Evolutionary conservation across 2,113 vertebrate species (phyloP).

Genomic region (Colinus virginianus): DNA sequence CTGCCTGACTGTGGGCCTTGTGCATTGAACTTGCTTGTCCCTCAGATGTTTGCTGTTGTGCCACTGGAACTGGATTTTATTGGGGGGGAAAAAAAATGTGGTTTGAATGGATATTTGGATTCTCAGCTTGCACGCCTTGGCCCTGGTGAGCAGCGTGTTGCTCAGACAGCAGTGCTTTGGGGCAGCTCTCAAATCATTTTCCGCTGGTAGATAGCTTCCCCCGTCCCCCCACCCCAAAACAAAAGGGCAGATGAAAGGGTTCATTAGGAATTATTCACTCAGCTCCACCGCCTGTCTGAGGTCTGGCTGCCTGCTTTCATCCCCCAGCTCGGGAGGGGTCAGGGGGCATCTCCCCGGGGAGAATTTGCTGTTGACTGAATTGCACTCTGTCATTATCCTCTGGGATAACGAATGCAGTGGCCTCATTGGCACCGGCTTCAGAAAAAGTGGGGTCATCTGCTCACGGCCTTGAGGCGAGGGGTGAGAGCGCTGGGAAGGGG

Average conservation of each 20-base stretch:
- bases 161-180: neutral
- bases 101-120: neutral
- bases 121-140: neutral
- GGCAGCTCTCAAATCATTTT: constrained; percentile 37
- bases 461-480: constrained; percentile 55
- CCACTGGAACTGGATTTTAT: neutral
- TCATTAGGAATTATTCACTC: constrained; percentile 74
- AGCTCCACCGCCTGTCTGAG: constrained; percentile 67
- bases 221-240: constrained; percentile 45
- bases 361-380: constrained; percentile 76
- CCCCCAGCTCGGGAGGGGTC: constrained; percentile 62
- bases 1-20: neutral
- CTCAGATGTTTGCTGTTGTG: neutral
- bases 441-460: constrained; percentile 66
- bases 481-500: neutral
- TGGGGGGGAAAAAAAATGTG: neutral
- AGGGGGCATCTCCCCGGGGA: constrained; percentile 70
- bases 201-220: constrained; percentile 54
- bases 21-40: neutral
- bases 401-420: constrained; percentile 70
- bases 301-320: constrained; percentile 65
- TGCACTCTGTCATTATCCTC: constrained; percentile 75
- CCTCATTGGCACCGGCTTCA: constrained; percentile 67
- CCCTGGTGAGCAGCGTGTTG: neutral
- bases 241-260: constrained; percentile 73